Evolutionary conservation across 2,797 vertebrate genomes (phyloP).

Genomic region (Sus cebifrons): DNA sequence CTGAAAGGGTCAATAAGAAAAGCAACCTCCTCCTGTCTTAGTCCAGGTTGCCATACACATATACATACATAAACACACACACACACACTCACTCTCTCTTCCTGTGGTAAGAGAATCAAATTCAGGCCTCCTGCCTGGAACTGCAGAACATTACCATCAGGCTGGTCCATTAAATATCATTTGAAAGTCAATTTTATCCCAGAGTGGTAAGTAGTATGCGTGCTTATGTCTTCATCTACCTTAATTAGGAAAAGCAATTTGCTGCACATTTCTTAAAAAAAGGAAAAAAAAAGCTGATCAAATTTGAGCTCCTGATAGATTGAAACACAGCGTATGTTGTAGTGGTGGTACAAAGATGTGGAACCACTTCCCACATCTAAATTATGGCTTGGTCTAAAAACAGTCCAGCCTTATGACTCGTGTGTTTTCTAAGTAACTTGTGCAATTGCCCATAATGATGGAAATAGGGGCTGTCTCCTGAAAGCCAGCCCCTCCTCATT

Average conservation of each 20-base stretch:
- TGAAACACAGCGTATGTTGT: slow-evolving; percentile 72
- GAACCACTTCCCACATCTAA: slow-evolving; percentile 77
- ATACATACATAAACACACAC: not conserved
- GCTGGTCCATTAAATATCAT: slow-evolving; percentile 87
- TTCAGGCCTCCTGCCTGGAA: slow-evolving; percentile 76
- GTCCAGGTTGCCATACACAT: not conserved
- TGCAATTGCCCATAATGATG: slow-evolving; percentile 72
- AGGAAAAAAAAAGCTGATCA: slow-evolving; percentile 59
- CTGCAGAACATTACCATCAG: slow-evolving; percentile 82
- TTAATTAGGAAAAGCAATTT: slow-evolving; percentile 84
- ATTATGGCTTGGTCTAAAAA: slow-evolving; percentile 68
- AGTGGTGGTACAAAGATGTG: slow-evolving; percentile 64
- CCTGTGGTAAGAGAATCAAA: slow-evolving; percentile 66
- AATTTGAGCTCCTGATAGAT: slow-evolving; percentile 72
- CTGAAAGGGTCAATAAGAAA: slow-evolving; percentile 23
- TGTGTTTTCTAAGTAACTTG: slow-evolving; percentile 74
- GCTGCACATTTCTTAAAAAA: slow-evolving; percentile 72
- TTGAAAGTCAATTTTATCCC: slow-evolving; percentile 85
- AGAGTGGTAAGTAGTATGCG: slow-evolving; percentile 81
- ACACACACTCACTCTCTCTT: not conserved
- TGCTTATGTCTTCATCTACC: slow-evolving; percentile 82
- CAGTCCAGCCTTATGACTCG: slow-evolving; percentile 62
- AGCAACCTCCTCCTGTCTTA: not conserved
- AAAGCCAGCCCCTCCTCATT: slow-evolving; percentile 66
- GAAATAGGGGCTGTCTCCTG: slow-evolving; percentile 52